Conservation (phyloP, 2,888 invertebrate genomes). For the Matsumyia berberina region DNA sequence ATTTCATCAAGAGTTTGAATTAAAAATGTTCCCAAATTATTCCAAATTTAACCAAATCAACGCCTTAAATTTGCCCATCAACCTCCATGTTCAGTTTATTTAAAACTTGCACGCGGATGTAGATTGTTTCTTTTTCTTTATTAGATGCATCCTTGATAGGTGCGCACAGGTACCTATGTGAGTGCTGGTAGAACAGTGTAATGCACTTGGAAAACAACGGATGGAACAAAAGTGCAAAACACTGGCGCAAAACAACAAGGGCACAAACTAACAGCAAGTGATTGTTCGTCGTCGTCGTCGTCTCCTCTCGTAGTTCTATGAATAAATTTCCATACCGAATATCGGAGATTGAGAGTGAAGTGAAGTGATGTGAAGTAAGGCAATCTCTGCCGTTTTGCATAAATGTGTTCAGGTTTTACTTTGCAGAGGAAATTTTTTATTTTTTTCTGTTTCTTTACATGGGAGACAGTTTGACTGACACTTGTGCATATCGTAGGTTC, state of each 20-base stretch:
- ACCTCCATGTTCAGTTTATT: conserved; percentile 5
- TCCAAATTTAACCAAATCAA: neutral
- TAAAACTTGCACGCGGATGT: conserved; percentile 7
- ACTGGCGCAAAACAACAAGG: conserved; percentile 57
- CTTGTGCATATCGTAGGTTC: conserved; percentile 75
- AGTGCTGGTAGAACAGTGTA: conserved; percentile 55
- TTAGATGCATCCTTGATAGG: conserved; percentile 71
- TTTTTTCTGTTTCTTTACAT: conserved; percentile 45
- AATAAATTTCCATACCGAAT: conserved; percentile 83
- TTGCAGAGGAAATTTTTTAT: conserved; percentile 26
- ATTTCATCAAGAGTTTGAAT: too few relatives aligned
- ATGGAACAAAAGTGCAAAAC: conserved; percentile 64
- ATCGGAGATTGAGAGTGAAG: conserved; percentile 75
- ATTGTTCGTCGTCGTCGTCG: conserved; percentile 64
- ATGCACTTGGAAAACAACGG: conserved; percentile 68
- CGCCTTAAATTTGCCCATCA: conserved; percentile 19
- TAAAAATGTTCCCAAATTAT: too few relatives aligned
- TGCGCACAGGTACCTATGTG: conserved; percentile 41
- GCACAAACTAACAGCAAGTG: conserved; percentile 71
- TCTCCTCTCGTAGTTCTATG: conserved; percentile 82
- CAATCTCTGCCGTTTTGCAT: conserved; percentile 75
- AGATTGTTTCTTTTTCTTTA: conserved; percentile 31
- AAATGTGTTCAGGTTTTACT: conserved; percentile 71
- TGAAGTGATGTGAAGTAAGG: conserved; percentile 69
- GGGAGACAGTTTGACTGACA: conserved; percentile 73